A percentile compares a stretch with the other conserved stretches of the same genome.
Conservation (phyloP, 2,888 invertebrate species). For the Xanthostigma xanthostigma region DNA sequence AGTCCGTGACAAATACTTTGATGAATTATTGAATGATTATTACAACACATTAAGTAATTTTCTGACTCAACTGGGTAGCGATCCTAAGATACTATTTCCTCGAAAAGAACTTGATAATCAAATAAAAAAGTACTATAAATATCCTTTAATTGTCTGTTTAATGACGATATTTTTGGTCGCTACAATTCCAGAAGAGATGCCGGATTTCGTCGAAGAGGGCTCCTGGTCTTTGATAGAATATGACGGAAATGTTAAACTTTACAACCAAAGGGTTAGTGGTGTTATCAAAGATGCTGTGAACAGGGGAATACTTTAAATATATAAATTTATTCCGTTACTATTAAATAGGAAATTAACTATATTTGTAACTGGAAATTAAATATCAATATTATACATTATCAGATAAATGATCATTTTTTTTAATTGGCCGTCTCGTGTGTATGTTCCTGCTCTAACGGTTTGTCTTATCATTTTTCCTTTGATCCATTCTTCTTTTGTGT, state of each 20-base stretch:
- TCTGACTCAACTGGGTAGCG: background rate
- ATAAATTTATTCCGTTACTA: too few species aligned
- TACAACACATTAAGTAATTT: background rate
- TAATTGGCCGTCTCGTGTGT: too few species aligned
- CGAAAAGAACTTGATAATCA: background rate
- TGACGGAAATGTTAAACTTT: background rate
- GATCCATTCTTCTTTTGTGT: too few species aligned
- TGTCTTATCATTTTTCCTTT: too few species aligned
- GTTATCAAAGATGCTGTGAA: conserved; percentile 1
- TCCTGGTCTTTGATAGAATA: too few species aligned
- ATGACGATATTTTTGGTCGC: background rate
- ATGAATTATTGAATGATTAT: background rate
- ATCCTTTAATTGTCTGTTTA: background rate
- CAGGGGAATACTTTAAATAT: background rate
- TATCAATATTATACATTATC: too few species aligned
- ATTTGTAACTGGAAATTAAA: too few species aligned
- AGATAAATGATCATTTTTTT: too few species aligned
- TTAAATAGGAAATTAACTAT: too few species aligned
- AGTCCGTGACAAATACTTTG: background rate
- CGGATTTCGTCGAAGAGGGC: background rate
- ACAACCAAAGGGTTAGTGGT: background rate
- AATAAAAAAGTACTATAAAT: conserved; percentile 1
- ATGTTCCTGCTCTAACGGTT: too few species aligned
- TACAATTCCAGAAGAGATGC: background rate
- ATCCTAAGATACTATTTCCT: conserved; percentile 1